These are phyloP conservation scores for Hippoglossus hippoglossus DNA, from an alignment of 2,797 vertebrate species.

Conservation along the genomic window DNA sequence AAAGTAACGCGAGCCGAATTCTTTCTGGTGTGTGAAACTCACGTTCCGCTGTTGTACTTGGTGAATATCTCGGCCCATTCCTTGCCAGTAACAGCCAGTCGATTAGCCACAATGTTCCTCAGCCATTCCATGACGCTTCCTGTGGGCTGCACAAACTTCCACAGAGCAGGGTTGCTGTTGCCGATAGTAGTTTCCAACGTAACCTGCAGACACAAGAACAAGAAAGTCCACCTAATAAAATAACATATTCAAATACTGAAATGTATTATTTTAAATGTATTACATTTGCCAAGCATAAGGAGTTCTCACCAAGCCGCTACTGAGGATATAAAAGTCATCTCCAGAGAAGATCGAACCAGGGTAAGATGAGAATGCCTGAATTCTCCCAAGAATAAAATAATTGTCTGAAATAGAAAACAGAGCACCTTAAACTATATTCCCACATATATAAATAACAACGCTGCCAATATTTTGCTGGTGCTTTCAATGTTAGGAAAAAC, in stretches of 20 bases:
- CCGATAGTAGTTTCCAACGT: constrained; percentile 94
- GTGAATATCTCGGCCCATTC: constrained; percentile 88
- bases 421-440: background rate
- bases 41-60: constrained; percentile 96
- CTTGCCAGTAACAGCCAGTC: constrained; percentile 85
- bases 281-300: background rate
- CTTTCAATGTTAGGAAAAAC: background rate
- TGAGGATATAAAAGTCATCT: constrained; percentile 96
- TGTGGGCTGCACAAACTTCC: constrained; percentile 88
- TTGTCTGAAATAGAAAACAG: constrained; percentile 54
- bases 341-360: constrained; percentile 93
- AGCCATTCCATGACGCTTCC: constrained; percentile 92
- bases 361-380: constrained; percentile 93
- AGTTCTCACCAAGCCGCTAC: constrained; percentile 91
- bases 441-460: background rate
- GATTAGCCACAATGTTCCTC: constrained; percentile 92
- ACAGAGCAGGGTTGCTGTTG: constrained; percentile 89
- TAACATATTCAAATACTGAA: background rate
- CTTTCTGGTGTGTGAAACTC: constrained; percentile 63
- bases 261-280: no score
- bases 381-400: constrained; percentile 82
- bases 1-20: constrained; percentile 2
- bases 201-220: constrained; percentile 81
- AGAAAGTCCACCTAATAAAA: background rate
- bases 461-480: background rate